phyloP scores from a whole-genome alignment of 2,888 invertebrate species.

The Trachelus iudaicus region DNA sequence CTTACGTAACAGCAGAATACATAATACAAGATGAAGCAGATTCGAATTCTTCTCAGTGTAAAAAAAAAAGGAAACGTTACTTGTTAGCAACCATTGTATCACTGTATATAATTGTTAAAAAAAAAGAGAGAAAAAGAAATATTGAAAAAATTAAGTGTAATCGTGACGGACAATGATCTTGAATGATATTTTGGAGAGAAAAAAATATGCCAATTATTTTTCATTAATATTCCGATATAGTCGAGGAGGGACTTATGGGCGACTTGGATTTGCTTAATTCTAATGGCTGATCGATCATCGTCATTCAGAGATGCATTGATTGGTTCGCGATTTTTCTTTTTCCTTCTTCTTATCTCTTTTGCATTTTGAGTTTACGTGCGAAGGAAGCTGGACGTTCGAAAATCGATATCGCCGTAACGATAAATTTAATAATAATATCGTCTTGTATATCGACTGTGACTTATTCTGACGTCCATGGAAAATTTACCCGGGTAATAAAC shows the following conservation, averaged over 20 bases:
- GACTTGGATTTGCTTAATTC: neutral
- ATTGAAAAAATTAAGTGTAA: neutral
- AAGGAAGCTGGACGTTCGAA: neutral
- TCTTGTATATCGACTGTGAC: neutral
- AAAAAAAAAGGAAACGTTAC: slow-evolving; percentile 30
- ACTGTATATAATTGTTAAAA: slow-evolving; percentile 31
- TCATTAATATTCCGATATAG: neutral
- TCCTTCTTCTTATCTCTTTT: neutral
- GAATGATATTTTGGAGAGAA: neutral
- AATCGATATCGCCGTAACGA: neutral
- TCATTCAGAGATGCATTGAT: neutral
- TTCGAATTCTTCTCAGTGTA: slow-evolving; percentile 2
- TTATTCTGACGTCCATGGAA: neutral
- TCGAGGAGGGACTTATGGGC: neutral
- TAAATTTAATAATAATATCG: neutral
- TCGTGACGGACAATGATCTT: neutral
- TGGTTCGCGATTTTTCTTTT: neutral
- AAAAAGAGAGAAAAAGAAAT: neutral
- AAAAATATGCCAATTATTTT: neutral
- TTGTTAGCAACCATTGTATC: slow-evolving; percentile 39
- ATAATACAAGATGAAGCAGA: neutral
- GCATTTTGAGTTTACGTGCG: neutral
- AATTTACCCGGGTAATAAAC: neutral
- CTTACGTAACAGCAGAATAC: neutral
- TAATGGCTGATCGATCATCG: neutral